Conservation (phyloP, 2,888 invertebrate species). For the Acanthosoma haemorrhoidale region DNA sequence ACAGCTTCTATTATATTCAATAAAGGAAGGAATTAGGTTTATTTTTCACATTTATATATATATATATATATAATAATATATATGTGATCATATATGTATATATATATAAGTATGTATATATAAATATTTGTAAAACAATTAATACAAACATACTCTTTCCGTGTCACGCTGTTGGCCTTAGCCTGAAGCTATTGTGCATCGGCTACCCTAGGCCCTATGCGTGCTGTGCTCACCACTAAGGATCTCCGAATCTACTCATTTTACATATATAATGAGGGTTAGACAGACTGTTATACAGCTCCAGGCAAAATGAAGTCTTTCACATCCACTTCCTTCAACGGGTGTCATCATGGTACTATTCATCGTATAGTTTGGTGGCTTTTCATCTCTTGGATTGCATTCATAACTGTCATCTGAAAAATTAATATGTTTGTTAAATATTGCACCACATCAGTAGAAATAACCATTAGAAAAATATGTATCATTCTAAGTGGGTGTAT, state of each 20-base stretch:
- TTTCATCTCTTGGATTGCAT: neutral
- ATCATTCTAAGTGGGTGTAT: too few species aligned
- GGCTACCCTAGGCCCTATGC: constrained; percentile 28
- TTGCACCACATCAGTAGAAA: too few species aligned
- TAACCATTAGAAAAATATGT: too few species aligned
- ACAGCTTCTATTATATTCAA: constrained; percentile 14
- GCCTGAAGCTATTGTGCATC: constrained; percentile 28
- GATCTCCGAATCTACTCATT: constrained; percentile 12
- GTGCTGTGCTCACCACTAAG: constrained; percentile 36
- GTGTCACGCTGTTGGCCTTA: constrained; percentile 21
- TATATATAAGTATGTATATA: neutral
- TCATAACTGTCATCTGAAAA: neutral
- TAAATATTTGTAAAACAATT: neutral
- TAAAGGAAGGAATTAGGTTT: constrained; percentile 27
- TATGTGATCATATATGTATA: neutral
- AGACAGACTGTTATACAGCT: neutral
- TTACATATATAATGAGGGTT: constrained; percentile 13
- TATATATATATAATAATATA: neutral
- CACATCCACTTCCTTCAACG: neutral
- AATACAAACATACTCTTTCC: neutral
- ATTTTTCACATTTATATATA: neutral
- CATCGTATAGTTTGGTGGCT: constrained; percentile 2
- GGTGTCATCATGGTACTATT: neutral
- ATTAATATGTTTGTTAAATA: too few species aligned
- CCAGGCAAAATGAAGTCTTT: constrained; percentile 11